Base-by-base conservation (phyloP, 2,888 invertebrate genomes). In the Coleophora deauratella region DNA sequence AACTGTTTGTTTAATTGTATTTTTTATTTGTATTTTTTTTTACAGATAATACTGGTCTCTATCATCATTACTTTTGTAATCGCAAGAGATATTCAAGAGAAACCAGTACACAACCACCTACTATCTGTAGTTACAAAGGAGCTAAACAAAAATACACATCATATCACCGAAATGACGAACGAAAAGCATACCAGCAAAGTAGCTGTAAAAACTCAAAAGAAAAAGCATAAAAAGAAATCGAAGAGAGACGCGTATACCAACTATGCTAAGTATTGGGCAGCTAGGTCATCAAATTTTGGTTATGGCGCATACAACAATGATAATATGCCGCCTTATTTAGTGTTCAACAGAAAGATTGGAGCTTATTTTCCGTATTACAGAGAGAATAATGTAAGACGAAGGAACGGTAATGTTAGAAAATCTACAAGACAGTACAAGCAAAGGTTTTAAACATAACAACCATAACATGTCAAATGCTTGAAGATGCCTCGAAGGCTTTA, bases 281-380 rank as follows among this genome's bases (percentile, higher is more conserved):
- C n/a, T 9, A 67, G 45, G 42, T 71, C 67, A 66, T 54, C 55
- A 2, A 45, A 54, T 2, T 48, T 51, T 3, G 54, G 44, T 31
- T 53, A 57, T 14, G 57, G 49, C 2, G 46, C 41, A 10, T 51
- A 57, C 38, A 35, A 38, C 15, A 34, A 11, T 13, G n/a, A n/a
- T 37, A 61, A 61, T 13, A 53, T 78, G 13, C 77, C 81, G 0
- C 78, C 80, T 3, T 82, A 82, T 45, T 57, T 82, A 35, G 77
- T 82, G 0, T 80, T 66, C 35, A 82, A 80, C 40, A 68, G 62
- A 43, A 78, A 80, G 51, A 52, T 58, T 8, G 80, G 80, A 0
- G 62, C 78, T 0, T 82, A 82, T 35, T 79, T 66, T 28, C 81
- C 82, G 0, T 82, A 76, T 47, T 81, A 64, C 36, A 73, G 50